A percentile compares a stretch with the other conserved stretches of the same genome.
Conservation (phyloP, 2,797 vertebrate species). For the Mormyrops attenuatus region DNA sequence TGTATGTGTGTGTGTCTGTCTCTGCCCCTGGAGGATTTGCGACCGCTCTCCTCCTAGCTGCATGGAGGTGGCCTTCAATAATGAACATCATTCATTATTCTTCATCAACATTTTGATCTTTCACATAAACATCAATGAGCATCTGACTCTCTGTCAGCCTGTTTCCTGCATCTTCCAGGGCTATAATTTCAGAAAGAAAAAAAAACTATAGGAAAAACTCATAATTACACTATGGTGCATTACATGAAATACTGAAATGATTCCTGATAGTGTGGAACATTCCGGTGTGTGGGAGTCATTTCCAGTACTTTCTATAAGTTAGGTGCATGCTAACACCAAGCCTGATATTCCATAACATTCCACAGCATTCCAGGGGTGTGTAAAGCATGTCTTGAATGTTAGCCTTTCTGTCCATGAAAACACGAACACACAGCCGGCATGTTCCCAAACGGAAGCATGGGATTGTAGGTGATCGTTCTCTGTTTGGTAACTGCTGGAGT, state of each 20-base stretch:
- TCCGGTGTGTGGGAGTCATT: neutral
- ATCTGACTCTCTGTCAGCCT: neutral
- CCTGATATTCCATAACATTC: neutral
- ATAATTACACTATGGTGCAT: neutral
- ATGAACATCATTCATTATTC: neutral
- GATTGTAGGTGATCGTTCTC: neutral
- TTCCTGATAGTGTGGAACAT: neutral
- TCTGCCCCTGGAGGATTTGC: neutral
- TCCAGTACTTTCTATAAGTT: neutral
- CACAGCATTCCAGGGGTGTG: neutral
- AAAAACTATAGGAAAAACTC: neutral
- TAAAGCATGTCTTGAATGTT: neutral
- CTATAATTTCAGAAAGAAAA: neutral
- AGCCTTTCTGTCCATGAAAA: neutral
- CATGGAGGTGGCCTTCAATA: neutral
- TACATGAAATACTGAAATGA: neutral
- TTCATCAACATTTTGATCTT: slow-evolving; percentile 10
- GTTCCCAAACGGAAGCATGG: neutral
- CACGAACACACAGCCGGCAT: neutral
- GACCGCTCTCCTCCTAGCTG: neutral
- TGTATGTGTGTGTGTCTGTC: neutral
- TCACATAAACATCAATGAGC: neutral
- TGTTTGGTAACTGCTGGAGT: neutral
- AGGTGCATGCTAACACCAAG: neutral
- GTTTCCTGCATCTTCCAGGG: neutral